Evolutionary conservation across 2,113 vertebrate species (phyloP), one percentile per base, ranked within the genome.

Genomic region (Irena cyanogastra): DNA sequence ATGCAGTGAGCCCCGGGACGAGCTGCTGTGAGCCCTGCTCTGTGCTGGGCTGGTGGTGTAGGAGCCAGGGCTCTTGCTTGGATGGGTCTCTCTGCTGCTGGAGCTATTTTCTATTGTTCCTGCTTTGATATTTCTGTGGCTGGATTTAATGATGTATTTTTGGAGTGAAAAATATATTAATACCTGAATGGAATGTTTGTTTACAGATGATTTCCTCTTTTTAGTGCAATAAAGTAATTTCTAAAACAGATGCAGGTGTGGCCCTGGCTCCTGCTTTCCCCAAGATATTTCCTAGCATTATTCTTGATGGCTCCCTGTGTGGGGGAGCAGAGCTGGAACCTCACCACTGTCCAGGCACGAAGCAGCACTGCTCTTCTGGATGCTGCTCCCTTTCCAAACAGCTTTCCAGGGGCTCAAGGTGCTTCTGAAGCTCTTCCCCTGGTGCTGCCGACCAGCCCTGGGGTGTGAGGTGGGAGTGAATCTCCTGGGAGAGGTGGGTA

Each of bases 221-320:
- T 93, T 94, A 97, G 97, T 97, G 96, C 93, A 98, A 97, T 98
- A 98, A 98, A 98, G 97, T 96, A 1, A 90, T 97, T 97, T 97
- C 79, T 52, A 94, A 97, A 93, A 75, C 93, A 92, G 49, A 75
- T 19, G 31, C 5, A 39, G 65, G 57, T 18, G 71, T 47, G 86
- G 50, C n/a, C 24, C 30, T 3, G 30, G 66, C 94, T 94, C 70
- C 39, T 91, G 77, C 3, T 82, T 89, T 78, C 42, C 76, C 74
- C 0, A 0, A 16, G 70, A 18, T 3, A 3, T 49, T 74, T 61
- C 49, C 61, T 14, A 16, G 27, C 16, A 35, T 54, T 53, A 33
- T 56, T 27, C 41, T 15, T 54, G 41, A 15, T 1, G 3, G 21
- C 8, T 61, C 47, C 47, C 23, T 1, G 17, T 10, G 50, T 12